phyloP scores from a whole-genome alignment of 2,113 vertebrate species.

The Nibea albiflora region DNA sequence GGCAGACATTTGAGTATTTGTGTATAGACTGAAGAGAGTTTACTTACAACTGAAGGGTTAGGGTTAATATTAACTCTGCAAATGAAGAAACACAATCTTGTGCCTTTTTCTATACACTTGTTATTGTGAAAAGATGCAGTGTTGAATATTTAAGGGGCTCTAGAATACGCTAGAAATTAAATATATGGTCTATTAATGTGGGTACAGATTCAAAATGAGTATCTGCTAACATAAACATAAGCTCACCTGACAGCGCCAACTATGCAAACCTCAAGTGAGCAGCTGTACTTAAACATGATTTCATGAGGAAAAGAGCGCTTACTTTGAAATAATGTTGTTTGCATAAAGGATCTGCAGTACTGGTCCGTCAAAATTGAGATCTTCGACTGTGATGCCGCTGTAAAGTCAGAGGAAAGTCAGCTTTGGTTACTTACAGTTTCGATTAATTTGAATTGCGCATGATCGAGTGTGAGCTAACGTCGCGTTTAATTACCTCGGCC shows the following conservation, averaged over 20 bases:
- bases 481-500: slow-evolving; percentile 87
- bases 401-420: slow-evolving; percentile 33
- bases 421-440: slow-evolving; percentile 3
- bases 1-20: too few species aligned
- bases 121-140: too few species aligned
- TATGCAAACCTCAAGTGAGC: too few species aligned
- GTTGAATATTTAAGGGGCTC: too few species aligned
- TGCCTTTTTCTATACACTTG: too few species aligned
- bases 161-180: too few species aligned
- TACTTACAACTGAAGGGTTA: too few species aligned
- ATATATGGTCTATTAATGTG: too few species aligned
- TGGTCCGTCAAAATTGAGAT: slow-evolving; percentile 90
- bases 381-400: slow-evolving; percentile 89
- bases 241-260: neutral
- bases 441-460: neutral
- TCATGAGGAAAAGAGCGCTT: slow-evolving; percentile 71
- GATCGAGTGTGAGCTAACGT: too few species aligned
- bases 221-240: neutral
- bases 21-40: neutral
- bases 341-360: slow-evolving; percentile 94
- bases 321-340: slow-evolving; percentile 97
- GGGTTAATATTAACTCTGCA: too few species aligned
- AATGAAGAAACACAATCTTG: too few species aligned
- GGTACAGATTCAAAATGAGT: neutral
- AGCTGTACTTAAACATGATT: neutral